phyloP scores from a whole-genome alignment of 2,888 invertebrate genomes.

The Lomographa bimaculata region DNA sequence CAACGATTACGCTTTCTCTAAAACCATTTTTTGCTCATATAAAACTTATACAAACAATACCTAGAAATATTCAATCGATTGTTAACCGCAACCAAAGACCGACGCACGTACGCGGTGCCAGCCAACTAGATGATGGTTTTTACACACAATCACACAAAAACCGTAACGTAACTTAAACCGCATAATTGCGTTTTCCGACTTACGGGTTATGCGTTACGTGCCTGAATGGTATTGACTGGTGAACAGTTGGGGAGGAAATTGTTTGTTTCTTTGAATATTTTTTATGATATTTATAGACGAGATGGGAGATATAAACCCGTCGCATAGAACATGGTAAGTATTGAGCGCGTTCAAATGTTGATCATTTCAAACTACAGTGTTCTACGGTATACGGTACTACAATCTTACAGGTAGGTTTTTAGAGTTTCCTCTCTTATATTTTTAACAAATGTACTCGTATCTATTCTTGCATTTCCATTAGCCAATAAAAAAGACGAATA shows the following conservation, averaged over 20 bases:
- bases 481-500: no score
- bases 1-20: no score
- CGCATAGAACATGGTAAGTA: no score
- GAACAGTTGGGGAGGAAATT: constrained; percentile 5
- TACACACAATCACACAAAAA: constrained; percentile 63
- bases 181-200: constrained; percentile 53
- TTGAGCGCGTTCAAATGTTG: no score
- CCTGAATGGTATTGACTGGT: constrained; percentile 11
- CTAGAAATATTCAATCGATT: constrained; percentile 40
- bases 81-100: constrained; percentile 53
- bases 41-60: constrained; percentile 39
- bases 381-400: no score
- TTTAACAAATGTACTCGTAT: no score
- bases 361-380: no score
- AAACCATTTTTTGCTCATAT: constrained; percentile 27
- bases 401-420: no score
- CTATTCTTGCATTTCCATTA: no score
- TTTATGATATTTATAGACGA: constrained; percentile 2
- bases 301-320: no score
- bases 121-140: constrained; percentile 61
- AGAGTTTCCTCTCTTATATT: no score
- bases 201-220: constrained; percentile 33
- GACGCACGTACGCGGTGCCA: constrained; percentile 64
- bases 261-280: neutral
- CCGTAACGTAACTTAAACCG: constrained; percentile 63